A percentile compares a stretch with the other conserved stretches of the same genome.
These are phyloP conservation scores for Oryzias javanicus DNA, from an alignment of 2,113 vertebrate species.

Conservation along the genomic window DNA sequence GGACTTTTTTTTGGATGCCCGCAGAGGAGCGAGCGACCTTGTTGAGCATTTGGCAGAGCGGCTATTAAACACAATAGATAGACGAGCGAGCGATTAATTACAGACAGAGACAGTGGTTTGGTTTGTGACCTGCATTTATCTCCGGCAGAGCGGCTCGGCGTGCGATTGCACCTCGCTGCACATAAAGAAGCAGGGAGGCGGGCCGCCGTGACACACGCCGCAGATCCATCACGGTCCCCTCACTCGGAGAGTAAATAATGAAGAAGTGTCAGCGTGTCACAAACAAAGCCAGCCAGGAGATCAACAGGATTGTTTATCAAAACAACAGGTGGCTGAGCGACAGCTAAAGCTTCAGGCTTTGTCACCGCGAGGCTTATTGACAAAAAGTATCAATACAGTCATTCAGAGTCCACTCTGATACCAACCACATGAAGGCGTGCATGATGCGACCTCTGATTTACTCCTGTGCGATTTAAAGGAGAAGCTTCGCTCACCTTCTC, in stretches of 20 bases:
- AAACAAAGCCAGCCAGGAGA: constrained; percentile 1
- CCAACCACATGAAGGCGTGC: too few species aligned
- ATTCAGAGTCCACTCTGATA: constrained; percentile 11
- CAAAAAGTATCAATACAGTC: constrained; percentile 14
- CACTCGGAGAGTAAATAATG: constrained; percentile 14
- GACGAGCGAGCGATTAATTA: constrained; percentile 4
- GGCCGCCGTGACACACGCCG: constrained; percentile 1
- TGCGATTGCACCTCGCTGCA: constrained; percentile 5
- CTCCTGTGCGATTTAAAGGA: neutral
- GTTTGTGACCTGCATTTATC: constrained; percentile 3
- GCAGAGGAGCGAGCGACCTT: neutral
- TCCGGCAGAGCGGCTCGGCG: neutral
- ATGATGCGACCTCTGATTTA: too few species aligned
- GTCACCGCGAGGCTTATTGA: constrained; percentile 47
- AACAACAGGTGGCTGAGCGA: constrained; percentile 44
- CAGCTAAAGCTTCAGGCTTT: constrained; percentile 30
- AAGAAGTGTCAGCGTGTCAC: constrained; percentile 18
- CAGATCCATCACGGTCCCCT: constrained; percentile 3
- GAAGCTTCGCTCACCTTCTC: constrained; percentile 36
- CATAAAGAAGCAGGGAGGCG: constrained; percentile 5
- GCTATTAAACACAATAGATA: neutral
- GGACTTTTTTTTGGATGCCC: neutral
- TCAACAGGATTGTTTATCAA: constrained; percentile 36
- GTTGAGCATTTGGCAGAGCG: neutral
- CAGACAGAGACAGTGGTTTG: constrained; percentile 4